Conservation (phyloP, 2,888 invertebrate genomes). For the Rhagonycha fulva region DNA sequence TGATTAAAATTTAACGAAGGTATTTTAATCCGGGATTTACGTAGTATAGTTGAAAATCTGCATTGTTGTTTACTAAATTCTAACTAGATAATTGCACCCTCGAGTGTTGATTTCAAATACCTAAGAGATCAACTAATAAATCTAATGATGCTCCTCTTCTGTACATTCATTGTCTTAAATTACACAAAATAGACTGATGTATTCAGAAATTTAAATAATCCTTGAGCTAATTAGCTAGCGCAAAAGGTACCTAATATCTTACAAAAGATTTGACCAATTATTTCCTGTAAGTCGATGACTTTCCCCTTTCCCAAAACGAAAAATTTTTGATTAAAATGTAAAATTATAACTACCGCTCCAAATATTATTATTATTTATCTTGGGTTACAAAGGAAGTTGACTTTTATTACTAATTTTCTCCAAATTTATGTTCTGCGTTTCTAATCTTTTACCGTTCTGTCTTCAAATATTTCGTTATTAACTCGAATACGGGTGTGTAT, state of each 20-base stretch:
- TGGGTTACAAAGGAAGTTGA: background rate
- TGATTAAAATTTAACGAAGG: background rate
- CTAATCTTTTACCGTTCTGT: background rate
- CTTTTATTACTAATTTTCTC: background rate
- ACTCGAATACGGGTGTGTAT: background rate
- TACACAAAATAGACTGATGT: background rate
- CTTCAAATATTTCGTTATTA: background rate
- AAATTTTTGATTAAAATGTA: background rate
- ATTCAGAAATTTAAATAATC: background rate
- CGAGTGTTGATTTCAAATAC: constrained; percentile 47
- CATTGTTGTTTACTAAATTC: constrained; percentile 36
- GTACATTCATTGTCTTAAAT: background rate
- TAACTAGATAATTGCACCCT: constrained; percentile 47
- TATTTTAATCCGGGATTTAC: background rate
- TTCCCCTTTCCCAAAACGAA: background rate
- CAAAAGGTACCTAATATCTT: background rate
- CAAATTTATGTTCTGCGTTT: background rate
- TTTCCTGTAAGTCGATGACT: background rate
- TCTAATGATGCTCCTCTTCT: background rate
- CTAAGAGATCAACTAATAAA: constrained; percentile 32
- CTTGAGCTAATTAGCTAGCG: background rate
- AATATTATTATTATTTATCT: background rate
- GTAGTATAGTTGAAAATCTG: background rate
- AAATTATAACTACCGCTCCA: background rate
- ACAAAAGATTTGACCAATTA: background rate